Evolutionary conservation across 2,797 vertebrate species (phyloP).

Genomic region (Melopsittacus undulatus): DNA sequence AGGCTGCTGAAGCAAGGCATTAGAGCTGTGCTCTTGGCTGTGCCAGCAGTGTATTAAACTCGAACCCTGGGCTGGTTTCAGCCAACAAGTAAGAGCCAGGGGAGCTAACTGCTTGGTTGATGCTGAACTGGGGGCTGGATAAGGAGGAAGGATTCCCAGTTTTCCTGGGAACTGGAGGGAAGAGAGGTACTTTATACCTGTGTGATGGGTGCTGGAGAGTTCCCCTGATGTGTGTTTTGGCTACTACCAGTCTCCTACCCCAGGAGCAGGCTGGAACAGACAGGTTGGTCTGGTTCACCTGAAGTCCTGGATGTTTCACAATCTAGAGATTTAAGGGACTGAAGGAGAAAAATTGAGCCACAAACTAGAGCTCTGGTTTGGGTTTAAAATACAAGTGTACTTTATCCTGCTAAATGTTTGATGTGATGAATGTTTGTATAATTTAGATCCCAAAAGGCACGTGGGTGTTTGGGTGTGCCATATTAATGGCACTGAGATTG

Average conservation of each 20-base stretch:
- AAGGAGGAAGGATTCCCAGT: background rate
- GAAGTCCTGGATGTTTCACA: background rate
- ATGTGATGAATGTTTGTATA: background rate
- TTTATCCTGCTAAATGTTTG: background rate
- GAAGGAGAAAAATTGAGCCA: background rate
- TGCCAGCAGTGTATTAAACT: background rate
- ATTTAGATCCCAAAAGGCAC: background rate
- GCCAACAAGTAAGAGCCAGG: background rate
- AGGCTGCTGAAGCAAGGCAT: background rate
- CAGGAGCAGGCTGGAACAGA: background rate
- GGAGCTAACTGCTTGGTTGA: background rate
- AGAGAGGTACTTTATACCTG: background rate
- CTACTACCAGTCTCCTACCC: background rate
- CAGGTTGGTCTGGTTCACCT: rapidly evolving
- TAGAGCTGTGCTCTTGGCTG: background rate
- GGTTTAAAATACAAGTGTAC: background rate
- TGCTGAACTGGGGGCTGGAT: background rate
- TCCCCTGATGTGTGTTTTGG: background rate
- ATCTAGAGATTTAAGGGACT: background rate
- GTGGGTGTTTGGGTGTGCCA: background rate
- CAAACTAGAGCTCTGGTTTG: background rate
- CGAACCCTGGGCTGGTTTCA: background rate
- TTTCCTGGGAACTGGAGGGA: background rate
- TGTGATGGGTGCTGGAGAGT: background rate
- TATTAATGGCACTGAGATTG: background rate